These are phyloP conservation scores for Pristis pectinata DNA, from an alignment of 2,797 vertebrate genomes.

Conservation along the genomic window DNA sequence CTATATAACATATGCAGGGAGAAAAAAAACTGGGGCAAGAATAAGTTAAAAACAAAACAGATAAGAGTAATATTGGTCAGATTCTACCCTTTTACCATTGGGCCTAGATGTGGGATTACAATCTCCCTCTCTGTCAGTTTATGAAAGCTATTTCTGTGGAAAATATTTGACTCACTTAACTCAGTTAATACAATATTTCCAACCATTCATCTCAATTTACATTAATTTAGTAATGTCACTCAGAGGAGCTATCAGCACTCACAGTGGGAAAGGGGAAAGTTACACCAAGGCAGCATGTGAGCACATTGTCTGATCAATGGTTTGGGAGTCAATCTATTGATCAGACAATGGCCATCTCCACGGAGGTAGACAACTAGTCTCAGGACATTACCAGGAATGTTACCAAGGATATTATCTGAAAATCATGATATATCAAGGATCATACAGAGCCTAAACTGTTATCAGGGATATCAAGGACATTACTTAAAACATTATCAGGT, in stretches of 20 bases:
- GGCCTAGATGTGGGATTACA: background rate
- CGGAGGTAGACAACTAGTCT: background rate
- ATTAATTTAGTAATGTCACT: background rate
- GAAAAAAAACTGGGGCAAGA: background rate
- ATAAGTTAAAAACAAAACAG: background rate
- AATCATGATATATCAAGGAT: background rate
- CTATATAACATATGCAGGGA: background rate
- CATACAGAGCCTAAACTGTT: background rate
- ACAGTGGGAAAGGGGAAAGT: background rate
- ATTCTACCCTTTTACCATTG: background rate
- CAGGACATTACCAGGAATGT: background rate
- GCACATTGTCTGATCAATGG: background rate
- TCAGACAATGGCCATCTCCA: background rate
- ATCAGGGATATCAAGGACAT: background rate
- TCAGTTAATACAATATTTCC: background rate
- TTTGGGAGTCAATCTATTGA: background rate
- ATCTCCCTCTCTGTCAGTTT: background rate
- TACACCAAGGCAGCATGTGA: background rate
- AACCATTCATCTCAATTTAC: background rate
- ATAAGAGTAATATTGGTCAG: background rate
- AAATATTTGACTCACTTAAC: background rate
- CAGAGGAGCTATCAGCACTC: background rate
- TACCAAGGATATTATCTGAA: background rate
- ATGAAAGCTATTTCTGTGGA: background rate
- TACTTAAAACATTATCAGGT: background rate